Evolutionary conservation across 53 echinoderm and acorn worm genomes (phyloP).

Genomic region (Temnopleurus reevesii): DNA sequence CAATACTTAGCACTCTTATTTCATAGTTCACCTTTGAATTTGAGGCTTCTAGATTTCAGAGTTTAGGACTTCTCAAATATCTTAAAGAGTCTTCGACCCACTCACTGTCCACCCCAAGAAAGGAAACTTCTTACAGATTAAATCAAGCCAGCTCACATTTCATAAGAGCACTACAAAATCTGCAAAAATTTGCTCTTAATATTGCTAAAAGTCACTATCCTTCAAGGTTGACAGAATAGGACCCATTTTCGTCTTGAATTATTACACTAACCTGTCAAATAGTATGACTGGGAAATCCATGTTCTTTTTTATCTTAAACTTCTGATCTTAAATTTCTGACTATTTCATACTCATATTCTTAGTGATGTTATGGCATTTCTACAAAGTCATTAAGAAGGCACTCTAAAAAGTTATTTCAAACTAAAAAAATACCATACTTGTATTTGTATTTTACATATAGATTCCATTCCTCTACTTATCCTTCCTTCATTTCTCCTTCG

Average conservation of each 20-base stretch:
- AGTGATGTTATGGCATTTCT: no score
- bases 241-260: neutral
- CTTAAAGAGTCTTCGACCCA: neutral
- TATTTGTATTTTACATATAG: neutral
- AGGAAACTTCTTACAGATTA: slow-evolving; percentile 3
- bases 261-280: slow-evolving; percentile 32
- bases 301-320: no score
- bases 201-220: neutral
- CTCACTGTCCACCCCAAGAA: neutral
- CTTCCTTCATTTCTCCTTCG: neutral
- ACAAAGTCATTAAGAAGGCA: no score
- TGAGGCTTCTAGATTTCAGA: slow-evolving; percentile 19
- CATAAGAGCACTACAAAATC: neutral
- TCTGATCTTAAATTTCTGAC: no score
- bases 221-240: slow-evolving; percentile 12
- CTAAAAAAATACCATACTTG: neutral
- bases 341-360: no score
- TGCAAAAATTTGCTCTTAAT: neutral
- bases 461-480: neutral
- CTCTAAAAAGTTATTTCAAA: no score
- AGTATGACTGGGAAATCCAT: neutral
- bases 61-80: slow-evolving; percentile 39
- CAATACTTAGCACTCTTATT: slow-evolving; percentile 43
- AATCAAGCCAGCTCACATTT: slow-evolving; percentile 17
- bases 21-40: slow-evolving; percentile 16